Evolutionary conservation across 1,140 invertebrate genomes (phyloP).

Genomic region (Ceratina japonica): DNA sequence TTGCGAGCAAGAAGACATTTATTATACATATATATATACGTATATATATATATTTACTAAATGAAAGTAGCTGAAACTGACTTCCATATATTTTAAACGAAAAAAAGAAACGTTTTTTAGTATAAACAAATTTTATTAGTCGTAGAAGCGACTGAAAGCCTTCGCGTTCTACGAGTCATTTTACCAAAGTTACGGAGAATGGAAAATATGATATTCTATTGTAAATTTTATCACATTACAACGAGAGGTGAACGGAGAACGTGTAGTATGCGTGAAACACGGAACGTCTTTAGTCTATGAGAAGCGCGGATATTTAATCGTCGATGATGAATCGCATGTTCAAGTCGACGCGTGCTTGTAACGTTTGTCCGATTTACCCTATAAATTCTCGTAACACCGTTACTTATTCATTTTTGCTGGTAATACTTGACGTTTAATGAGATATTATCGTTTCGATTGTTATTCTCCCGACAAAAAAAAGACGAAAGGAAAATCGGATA

Average conservation of each 20-base stretch:
- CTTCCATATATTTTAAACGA: constrained; percentile 28
- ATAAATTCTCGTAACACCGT: constrained; percentile 20
- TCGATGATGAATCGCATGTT: constrained; percentile 29
- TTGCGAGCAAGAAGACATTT: not conserved
- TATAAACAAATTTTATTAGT: constrained; percentile 47
- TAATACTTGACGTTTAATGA: constrained; percentile 34
- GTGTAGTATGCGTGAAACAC: constrained; percentile 25
- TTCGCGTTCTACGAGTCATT: constrained; percentile 63
- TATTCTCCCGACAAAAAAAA: not conserved
- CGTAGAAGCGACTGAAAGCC: constrained; percentile 57
- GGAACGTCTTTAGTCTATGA: constrained; percentile 2
- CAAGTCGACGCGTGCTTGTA: constrained; percentile 19
- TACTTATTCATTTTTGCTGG: constrained; percentile 22
- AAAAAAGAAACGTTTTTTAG: constrained; percentile 16
- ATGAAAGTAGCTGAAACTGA: constrained; percentile 22
- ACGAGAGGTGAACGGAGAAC: constrained; percentile 17
- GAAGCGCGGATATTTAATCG: constrained; percentile 27
- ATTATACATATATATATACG: not conserved
- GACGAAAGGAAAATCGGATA: not conserved
- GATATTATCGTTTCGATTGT: constrained; percentile 9
- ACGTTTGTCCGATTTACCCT: constrained; percentile 28
- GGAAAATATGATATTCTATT: constrained; percentile 36
- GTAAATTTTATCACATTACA: constrained; percentile 41
- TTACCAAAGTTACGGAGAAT: constrained; percentile 66
- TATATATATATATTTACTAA: constrained; percentile 3